Conservation (phyloP, 2,797 vertebrate species). For the Philypnodon macrostomus region DNA sequence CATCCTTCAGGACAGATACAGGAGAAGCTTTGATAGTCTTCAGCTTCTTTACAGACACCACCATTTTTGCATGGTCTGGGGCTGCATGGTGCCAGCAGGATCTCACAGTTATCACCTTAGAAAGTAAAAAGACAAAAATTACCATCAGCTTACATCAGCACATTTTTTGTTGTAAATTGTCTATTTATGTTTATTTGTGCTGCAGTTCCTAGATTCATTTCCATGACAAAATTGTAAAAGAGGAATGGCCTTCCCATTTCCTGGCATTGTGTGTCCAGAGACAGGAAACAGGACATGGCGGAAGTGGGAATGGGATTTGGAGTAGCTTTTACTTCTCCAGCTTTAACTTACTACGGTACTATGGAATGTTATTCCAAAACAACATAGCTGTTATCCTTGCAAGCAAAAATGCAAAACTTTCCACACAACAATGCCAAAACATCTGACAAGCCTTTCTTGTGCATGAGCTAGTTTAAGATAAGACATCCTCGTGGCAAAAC, state of each 20-base stretch:
- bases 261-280: conserved; percentile 88
- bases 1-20: conserved; percentile 90
- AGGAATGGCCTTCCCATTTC: conserved; percentile 89
- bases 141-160: conserved; percentile 14
- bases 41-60: conserved; percentile 85
- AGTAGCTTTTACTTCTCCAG: conserved; percentile 67
- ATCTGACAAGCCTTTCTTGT: conserved; percentile 40
- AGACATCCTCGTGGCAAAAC: conserved; percentile 20
- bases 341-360: conserved; percentile 45
- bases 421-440: conserved; percentile 52
- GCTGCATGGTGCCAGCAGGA: conserved; percentile 87
- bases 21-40: conserved; percentile 94
- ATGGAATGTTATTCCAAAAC: conserved; percentile 60
- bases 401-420: conserved; percentile 53
- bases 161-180: background rate
- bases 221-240: conserved; percentile 79
- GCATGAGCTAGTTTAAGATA: conserved; percentile 31
- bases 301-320: conserved; percentile 62
- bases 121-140: conserved; percentile 8
- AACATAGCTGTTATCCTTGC: conserved; percentile 52
- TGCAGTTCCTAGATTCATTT: conserved; percentile 79
- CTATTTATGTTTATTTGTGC: too few relatives aligned
- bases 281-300: conserved; percentile 83
- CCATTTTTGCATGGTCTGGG: conserved; percentile 89
- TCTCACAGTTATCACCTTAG: conserved; percentile 89